phyloP scores from a whole-genome alignment of 2,113 vertebrate genomes.

The Eolophus roseicapilla region DNA sequence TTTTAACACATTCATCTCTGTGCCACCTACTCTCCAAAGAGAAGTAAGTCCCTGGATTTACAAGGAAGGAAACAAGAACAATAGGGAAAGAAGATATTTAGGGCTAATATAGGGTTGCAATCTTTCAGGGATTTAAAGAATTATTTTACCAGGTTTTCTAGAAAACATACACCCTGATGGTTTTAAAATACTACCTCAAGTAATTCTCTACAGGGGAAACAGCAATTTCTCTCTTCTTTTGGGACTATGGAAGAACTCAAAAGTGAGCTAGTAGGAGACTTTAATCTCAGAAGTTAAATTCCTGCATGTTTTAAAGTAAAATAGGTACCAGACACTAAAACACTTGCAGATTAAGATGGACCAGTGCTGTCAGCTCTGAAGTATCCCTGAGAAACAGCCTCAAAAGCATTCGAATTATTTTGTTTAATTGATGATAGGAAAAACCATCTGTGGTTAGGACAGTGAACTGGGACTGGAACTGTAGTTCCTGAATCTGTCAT shows the following conservation, averaged over 20 bases:
- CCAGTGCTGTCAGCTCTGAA: background rate
- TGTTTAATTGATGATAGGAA: constrained; percentile 20
- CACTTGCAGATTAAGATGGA: background rate
- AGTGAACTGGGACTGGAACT: constrained; percentile 14
- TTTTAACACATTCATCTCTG: background rate
- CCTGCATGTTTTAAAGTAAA: background rate
- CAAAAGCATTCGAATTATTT: background rate
- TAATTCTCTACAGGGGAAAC: background rate
- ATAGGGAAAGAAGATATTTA: background rate
- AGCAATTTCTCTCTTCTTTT: background rate
- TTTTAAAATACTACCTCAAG: background rate
- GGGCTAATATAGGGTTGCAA: background rate
- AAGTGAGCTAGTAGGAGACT: background rate
- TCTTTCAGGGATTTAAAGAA: background rate
- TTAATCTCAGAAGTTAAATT: background rate
- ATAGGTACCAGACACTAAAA: background rate
- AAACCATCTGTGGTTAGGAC: constrained; percentile 23
- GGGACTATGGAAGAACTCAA: background rate
- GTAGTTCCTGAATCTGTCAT: constrained; percentile 16
- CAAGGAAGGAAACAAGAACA: background rate
- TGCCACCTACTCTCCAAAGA: background rate
- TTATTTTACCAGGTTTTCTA: background rate
- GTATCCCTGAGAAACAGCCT: background rate
- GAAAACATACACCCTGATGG: background rate
- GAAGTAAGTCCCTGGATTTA: background rate